Evolutionary conservation across 2,888 invertebrate genomes (phyloP).

Genomic region (Macrosoma leucophasiata): DNA sequence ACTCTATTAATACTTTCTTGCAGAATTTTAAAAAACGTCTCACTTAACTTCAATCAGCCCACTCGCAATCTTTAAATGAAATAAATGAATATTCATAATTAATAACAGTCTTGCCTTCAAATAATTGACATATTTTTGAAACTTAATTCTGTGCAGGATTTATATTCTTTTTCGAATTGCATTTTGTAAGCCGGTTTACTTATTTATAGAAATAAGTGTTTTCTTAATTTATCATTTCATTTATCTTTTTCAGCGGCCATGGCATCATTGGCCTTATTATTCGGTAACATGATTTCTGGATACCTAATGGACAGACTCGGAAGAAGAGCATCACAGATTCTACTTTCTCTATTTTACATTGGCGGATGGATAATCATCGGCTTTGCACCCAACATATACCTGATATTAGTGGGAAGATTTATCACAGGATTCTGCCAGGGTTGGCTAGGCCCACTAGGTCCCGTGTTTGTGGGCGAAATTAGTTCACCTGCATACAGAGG

Average conservation of each 20-base stretch:
- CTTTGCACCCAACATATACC: slow-evolving; percentile 58
- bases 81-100: too few species aligned
- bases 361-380: slow-evolving; percentile 77
- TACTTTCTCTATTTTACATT: slow-evolving; percentile 69
- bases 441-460: slow-evolving; percentile 71
- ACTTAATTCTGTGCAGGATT: too few species aligned
- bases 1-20: too few species aligned
- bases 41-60: too few species aligned
- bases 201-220: too few species aligned
- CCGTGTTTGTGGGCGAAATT: slow-evolving; percentile 77
- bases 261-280: slow-evolving; percentile 76
- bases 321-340: slow-evolving; percentile 69
- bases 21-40: too few species aligned
- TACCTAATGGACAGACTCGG: slow-evolving; percentile 77
- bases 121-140: too few species aligned
- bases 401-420: slow-evolving; percentile 73
- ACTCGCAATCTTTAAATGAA: too few species aligned
- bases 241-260: slow-evolving; percentile 72
- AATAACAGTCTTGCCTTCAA: too few species aligned
- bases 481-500: slow-evolving; percentile 78
- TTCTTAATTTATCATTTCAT: slow-evolving; percentile 15
- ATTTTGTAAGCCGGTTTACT: too few species aligned
- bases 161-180: too few species aligned
- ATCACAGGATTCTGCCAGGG: slow-evolving; percentile 76
- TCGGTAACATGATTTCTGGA: slow-evolving; percentile 77